phyloP scores from a whole-genome alignment of 1,140 invertebrate genomes.

The Coboldia fuscipes region DNA sequence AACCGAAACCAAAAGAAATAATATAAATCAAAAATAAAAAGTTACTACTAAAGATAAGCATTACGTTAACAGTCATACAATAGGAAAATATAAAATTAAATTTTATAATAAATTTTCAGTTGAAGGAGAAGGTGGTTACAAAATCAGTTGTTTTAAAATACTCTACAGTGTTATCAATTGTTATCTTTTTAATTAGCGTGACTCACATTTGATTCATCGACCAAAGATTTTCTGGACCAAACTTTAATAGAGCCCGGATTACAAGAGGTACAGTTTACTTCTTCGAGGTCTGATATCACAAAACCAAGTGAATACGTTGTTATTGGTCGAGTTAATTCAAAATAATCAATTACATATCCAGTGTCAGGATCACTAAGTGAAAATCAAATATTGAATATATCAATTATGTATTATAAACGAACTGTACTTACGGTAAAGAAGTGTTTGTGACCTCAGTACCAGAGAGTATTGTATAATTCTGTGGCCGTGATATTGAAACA shows the following conservation, averaged over 20 bases:
- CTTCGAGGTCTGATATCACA: constrained; percentile 49
- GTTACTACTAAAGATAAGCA: too few species aligned
- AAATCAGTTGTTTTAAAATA: too few species aligned
- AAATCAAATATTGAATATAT: neutral
- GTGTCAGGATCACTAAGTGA: constrained; percentile 3
- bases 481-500: constrained; percentile 36
- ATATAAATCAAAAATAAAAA: too few species aligned
- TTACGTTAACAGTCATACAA: too few species aligned
- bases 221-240: constrained; percentile 12
- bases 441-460: constrained; percentile 34
- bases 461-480: constrained; percentile 32
- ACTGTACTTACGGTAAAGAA: constrained; percentile 32
- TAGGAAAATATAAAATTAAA: neutral
- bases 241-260: constrained; percentile 4
- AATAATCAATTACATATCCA: constrained; percentile 39
- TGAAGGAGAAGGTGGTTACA: neutral
- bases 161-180: neutral
- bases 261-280: constrained; percentile 11
- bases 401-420: constrained; percentile 1
- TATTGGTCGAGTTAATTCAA: constrained; percentile 53
- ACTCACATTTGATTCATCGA: constrained; percentile 12
- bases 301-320: constrained; percentile 70
- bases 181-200: neutral
- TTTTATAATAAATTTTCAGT: neutral
- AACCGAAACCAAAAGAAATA: too few species aligned